phyloP scores from a whole-genome alignment of 2,888 invertebrate species.

The Hirtodrosophila duncani region DNA sequence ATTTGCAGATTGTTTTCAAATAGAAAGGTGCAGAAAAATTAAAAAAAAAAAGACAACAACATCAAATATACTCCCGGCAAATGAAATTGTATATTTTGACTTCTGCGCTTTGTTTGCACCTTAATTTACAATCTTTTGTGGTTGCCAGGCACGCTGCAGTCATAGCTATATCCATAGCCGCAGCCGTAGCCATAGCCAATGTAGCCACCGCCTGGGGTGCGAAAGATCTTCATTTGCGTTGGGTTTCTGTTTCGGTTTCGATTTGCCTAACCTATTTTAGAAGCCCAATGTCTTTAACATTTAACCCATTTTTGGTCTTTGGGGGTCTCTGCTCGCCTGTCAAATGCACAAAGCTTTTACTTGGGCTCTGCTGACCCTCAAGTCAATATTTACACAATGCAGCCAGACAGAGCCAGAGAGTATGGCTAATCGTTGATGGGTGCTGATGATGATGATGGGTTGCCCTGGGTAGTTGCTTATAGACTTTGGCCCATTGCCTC shows the following conservation, averaged over 20 bases:
- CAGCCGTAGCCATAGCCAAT: not conserved
- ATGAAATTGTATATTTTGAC: constrained; percentile 37
- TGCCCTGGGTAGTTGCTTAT: too few species aligned
- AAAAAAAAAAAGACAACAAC: constrained; percentile 18
- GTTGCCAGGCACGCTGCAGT: constrained; percentile 32
- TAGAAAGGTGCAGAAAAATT: constrained; percentile 31
- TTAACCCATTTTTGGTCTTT: constrained; percentile 41
- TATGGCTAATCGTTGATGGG: constrained; percentile 18
- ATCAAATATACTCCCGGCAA: too few species aligned
- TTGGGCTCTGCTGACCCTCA: constrained; percentile 63
- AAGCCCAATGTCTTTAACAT: too few species aligned
- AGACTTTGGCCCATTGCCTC: constrained; percentile 7
- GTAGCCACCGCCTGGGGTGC: constrained; percentile 1
- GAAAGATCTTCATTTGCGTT: constrained; percentile 12
- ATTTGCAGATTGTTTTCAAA: constrained; percentile 32
- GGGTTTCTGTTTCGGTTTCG: constrained; percentile 7
- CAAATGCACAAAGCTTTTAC: constrained; percentile 66
- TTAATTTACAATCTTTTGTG: constrained; percentile 69
- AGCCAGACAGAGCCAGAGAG: too few species aligned
- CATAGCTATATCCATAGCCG: constrained; percentile 3
- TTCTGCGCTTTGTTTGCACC: constrained; percentile 61
- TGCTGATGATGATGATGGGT: too few species aligned
- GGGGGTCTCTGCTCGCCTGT: constrained; percentile 23
- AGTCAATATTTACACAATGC: constrained; percentile 59
- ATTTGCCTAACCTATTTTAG: constrained; percentile 31